These are phyloP conservation scores for Pararge aegeria DNA, from an alignment of 1,140 invertebrate species.

Conservation along the genomic window DNA sequence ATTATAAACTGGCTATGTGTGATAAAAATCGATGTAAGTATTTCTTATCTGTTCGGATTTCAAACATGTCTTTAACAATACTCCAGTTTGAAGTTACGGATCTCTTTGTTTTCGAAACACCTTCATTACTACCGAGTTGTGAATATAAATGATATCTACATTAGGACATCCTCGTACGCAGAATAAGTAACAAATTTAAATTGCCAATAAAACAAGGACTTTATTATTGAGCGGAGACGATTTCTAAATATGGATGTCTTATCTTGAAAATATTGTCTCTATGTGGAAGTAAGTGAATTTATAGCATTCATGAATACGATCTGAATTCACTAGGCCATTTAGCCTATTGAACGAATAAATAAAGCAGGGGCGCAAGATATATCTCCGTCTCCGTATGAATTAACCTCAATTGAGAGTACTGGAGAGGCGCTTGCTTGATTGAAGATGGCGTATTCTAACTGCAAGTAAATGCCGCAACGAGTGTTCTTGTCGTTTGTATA, in stretches of 20 bases:
- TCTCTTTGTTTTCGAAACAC: not conserved
- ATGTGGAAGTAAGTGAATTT: constrained; percentile 11
- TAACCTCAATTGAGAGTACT: constrained; percentile 76
- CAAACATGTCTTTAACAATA: no score
- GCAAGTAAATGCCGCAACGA: constrained; percentile 44
- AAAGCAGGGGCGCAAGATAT: constrained; percentile 70
- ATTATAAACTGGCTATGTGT: no score
- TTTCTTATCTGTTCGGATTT: no score
- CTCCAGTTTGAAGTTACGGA: no score
- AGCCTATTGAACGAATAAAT: constrained; percentile 74
- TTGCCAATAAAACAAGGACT: not conserved
- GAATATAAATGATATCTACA: constrained; percentile 7
- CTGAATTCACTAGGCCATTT: constrained; percentile 64
- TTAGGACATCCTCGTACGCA: not conserved
- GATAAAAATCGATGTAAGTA: no score
- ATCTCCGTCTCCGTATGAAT: constrained; percentile 72
- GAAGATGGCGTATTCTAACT: constrained; percentile 59
- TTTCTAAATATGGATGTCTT: not conserved
- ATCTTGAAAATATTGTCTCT: constrained; percentile 1
- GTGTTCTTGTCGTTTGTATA: constrained; percentile 50
- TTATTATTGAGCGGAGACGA: not conserved
- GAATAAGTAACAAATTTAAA: not conserved
- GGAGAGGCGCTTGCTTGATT: constrained; percentile 74
- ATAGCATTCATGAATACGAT: constrained; percentile 42
- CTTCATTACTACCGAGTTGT: not conserved